Evolutionary conservation across 2,797 vertebrate genomes (phyloP).

Genomic region (Diplodus sargus): DNA sequence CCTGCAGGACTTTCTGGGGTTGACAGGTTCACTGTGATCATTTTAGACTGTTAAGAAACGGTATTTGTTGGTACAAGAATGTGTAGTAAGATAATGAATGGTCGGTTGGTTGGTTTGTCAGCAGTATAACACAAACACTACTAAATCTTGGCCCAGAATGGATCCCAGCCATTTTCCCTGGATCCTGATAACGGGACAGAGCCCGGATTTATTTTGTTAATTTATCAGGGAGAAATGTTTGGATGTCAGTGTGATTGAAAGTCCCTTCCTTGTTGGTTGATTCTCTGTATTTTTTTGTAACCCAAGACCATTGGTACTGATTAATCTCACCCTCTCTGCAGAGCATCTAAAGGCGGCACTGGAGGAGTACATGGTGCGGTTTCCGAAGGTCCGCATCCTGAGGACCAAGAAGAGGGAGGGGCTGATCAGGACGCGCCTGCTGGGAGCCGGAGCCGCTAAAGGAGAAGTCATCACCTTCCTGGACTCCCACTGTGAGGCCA

Average conservation of each 20-base stretch:
- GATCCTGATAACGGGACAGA: too few species aligned
- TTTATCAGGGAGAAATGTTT: not conserved
- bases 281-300: not conserved
- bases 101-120: too few species aligned
- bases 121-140: too few species aligned
- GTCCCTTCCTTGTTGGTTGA: not conserved
- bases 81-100: too few species aligned
- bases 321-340: slow-evolving; percentile 60
- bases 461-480: slow-evolving; percentile 97
- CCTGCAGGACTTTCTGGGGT: not conserved
- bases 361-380: slow-evolving; percentile 93
- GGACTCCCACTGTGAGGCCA: slow-evolving; percentile 97
- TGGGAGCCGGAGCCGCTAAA: slow-evolving; percentile 90
- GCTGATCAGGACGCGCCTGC: slow-evolving; percentile 94
- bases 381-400: slow-evolving; percentile 94
- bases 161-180: too few species aligned
- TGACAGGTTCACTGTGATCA: not conserved
- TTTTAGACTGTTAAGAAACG: not conserved
- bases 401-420: slow-evolving; percentile 95
- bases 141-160: too few species aligned
- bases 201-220: too few species aligned
- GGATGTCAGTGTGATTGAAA: not conserved
- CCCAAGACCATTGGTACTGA: not conserved
- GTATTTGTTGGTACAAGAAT: too few species aligned
- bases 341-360: slow-evolving; percentile 93